Percentiles rank a stretch among this genome's conserved stretches.
phyloP scores from a whole-genome alignment of 2,888 invertebrate species.

The Allolobophora icterica region DNA sequence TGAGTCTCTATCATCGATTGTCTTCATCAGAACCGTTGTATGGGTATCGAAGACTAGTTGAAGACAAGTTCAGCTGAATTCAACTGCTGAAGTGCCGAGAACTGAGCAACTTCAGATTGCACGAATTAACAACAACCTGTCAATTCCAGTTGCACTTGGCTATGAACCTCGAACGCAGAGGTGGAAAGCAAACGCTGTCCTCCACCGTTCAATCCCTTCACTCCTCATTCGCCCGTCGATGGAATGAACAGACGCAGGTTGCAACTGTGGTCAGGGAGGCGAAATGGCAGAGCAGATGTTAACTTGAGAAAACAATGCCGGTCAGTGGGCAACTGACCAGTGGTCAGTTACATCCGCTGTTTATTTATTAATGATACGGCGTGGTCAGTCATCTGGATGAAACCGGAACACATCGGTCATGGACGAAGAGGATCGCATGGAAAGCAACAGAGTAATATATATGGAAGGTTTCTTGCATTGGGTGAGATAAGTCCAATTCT shows the following conservation, averaged over 20 bases:
- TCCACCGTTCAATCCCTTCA: background rate
- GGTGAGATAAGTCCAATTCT: too few relatives aligned
- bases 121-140: background rate
- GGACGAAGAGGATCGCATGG: background rate
- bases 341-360: background rate
- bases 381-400: background rate
- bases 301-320: slow-evolving; percentile 7
- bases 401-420: background rate
- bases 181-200: too few relatives aligned
- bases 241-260: background rate
- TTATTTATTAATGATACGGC: background rate
- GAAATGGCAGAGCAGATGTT: background rate
- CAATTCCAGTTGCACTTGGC: background rate
- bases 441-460: background rate
- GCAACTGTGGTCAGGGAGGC: background rate
- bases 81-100: background rate
- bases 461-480: background rate
- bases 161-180: background rate
- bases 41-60: too few relatives aligned
- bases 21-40: too few relatives aligned
- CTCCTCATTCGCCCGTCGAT: background rate
- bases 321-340: background rate
- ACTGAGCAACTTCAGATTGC: background rate
- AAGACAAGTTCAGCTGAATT: too few relatives aligned
- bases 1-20: background rate